Percentiles rank a stretch among this genome's conserved stretches.
These are phyloP conservation scores for Pangasius macronema DNA, from an alignment of 2,797 vertebrate species.

Conservation along the genomic window DNA sequence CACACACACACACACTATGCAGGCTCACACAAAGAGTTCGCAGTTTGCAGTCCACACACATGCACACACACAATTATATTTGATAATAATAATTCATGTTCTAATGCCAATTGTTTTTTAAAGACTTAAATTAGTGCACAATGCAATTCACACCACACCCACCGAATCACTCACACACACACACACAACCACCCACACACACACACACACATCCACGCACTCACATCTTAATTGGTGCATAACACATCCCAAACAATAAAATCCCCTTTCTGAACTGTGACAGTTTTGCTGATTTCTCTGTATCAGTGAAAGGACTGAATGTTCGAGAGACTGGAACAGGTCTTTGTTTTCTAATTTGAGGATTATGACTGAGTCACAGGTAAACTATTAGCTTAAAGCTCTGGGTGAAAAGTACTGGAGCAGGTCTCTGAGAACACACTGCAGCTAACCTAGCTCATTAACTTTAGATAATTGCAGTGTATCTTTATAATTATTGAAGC, in stretches of 20 bases:
- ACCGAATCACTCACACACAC: background rate
- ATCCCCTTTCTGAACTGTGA: background rate
- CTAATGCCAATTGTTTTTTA: slow-evolving; percentile 1
- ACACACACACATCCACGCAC: background rate
- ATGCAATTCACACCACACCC: background rate
- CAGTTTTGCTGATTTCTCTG: background rate
- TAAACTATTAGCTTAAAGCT: slow-evolving; percentile 10
- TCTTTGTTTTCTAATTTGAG: slow-evolving; percentile 2
- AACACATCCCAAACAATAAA: background rate
- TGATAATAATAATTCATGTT: background rate
- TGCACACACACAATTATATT: background rate
- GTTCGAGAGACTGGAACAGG: background rate
- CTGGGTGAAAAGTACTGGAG: slow-evolving; percentile 3
- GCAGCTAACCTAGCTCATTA: background rate
- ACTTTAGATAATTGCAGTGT: slow-evolving; percentile 16
- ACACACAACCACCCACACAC: background rate
- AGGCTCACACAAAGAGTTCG: background rate
- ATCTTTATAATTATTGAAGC: background rate
- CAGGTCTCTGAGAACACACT: background rate
- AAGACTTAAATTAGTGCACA: slow-evolving; percentile 5
- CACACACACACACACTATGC: background rate
- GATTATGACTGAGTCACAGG: slow-evolving; percentile 7
- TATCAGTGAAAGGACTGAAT: background rate
- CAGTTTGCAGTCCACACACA: slow-evolving; percentile 39
- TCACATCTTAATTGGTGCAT: background rate